phyloP scores from a whole-genome alignment of 1,140 invertebrate species.

The Lysiphlebus fabarum region DNA sequence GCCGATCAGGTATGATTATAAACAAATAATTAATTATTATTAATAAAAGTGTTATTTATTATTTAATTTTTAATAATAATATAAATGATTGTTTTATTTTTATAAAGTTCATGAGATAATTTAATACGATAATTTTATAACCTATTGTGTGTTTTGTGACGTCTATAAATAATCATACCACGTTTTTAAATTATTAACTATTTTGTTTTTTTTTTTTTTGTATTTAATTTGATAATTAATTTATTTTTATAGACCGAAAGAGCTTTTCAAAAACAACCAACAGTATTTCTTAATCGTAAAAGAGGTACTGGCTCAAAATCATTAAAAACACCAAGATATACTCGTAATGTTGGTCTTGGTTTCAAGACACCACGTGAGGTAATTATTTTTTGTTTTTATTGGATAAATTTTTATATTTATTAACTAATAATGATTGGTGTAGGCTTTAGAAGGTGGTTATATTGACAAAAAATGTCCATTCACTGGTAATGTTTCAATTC shows the following conservation, averaged over 20 bases:
- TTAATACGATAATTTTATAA: too few relatives aligned
- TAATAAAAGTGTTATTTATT: too few relatives aligned
- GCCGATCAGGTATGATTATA: too few relatives aligned
- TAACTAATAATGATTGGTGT: too few relatives aligned
- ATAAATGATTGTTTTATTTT: too few relatives aligned
- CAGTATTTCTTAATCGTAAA: conserved; percentile 93
- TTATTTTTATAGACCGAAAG: conserved; percentile 68
- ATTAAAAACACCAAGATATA: conserved; percentile 79
- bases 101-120: too few relatives aligned
- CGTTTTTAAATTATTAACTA: not conserved
- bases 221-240: not conserved
- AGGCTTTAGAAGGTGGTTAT: conserved; percentile 80
- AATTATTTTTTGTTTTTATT: conserved; percentile 48
- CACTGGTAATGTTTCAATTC: conserved; percentile 96
- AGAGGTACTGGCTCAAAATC: conserved; percentile 65
- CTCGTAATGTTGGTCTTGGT: conserved; percentile 92
- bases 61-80: too few relatives aligned
- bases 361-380: conserved; percentile 99
- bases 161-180: too few relatives aligned
- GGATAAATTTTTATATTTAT: too few relatives aligned
- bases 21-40: too few relatives aligned
- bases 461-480: conserved; percentile 99
- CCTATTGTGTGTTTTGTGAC: too few relatives aligned
- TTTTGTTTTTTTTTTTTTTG: conserved; percentile 10
- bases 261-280: conserved; percentile 95